phyloP scores from a whole-genome alignment of 2,888 invertebrate species.

The Halocaridina rubra region DNA sequence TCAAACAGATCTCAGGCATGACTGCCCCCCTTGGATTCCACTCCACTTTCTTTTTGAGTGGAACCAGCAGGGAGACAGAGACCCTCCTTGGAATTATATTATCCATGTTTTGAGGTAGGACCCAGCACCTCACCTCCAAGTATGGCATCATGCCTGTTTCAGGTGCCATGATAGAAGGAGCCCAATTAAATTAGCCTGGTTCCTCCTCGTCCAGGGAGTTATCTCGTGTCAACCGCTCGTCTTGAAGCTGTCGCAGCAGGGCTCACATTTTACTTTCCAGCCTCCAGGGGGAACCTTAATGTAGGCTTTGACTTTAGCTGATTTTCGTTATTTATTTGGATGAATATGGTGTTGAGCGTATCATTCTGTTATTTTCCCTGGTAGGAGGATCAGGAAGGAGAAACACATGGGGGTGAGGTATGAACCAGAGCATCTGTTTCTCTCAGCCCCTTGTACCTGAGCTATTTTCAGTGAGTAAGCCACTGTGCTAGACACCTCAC shows the following conservation, averaged over 20 bases:
- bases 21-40: constrained; percentile 44
- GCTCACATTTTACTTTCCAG: constrained; percentile 56
- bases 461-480: constrained; percentile 63
- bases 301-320: constrained; percentile 55
- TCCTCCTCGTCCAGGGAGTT: constrained; percentile 44
- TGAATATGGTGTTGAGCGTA: constrained; percentile 62
- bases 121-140: constrained; percentile 36
- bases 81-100: constrained; percentile 34
- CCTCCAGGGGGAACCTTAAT: constrained; percentile 47
- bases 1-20: constrained; percentile 46
- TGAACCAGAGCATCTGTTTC: constrained; percentile 63
- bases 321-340: constrained; percentile 46
- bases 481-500: constrained; percentile 63
- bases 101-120: constrained; percentile 39
- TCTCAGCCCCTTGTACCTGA: constrained; percentile 63
- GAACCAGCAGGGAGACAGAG: constrained; percentile 37
- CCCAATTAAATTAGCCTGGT: constrained; percentile 38
- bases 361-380: constrained; percentile 64
- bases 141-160: constrained; percentile 34
- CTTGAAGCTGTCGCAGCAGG: constrained; percentile 34
- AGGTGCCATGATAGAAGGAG: constrained; percentile 20
- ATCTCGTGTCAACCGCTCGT: constrained; percentile 38
- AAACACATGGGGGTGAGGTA: constrained; percentile 64
- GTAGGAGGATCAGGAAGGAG: constrained; percentile 64
- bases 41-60: constrained; percentile 14